A percentile compares a stretch with the other conserved stretches of the same genome.
phyloP scores from a whole-genome alignment of 2,888 invertebrate genomes.

The Eurytoma californica region DNA sequence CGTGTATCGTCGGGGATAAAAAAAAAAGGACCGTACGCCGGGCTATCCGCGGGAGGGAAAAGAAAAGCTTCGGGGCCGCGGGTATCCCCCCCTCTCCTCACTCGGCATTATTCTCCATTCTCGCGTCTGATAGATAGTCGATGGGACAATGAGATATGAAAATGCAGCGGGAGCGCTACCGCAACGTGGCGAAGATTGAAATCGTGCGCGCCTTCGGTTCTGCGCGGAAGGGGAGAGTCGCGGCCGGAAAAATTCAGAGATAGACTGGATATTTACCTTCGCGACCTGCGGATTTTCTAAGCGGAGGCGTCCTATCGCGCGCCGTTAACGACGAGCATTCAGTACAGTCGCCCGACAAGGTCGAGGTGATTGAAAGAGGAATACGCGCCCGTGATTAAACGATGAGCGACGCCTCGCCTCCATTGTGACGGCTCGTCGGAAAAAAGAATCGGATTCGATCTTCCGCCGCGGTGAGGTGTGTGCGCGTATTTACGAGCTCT shows the following conservation, averaged over 20 bases:
- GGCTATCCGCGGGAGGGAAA: slow-evolving; percentile 36
- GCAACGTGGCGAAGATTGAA: slow-evolving; percentile 47
- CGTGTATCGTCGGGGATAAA: neutral
- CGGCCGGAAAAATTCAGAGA: neutral
- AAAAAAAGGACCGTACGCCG: slow-evolving; percentile 24
- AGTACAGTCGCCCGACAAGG: slow-evolving; percentile 8
- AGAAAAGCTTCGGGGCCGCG: slow-evolving; percentile 43
- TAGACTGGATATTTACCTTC: too few species aligned
- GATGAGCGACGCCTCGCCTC: slow-evolving; percentile 7
- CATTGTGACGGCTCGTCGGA: neutral
- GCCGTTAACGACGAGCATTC: neutral
- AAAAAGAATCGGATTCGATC: neutral
- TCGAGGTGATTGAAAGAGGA: slow-evolving; percentile 9
- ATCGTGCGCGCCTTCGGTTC: slow-evolving; percentile 35
- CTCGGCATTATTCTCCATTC: slow-evolving; percentile 51
- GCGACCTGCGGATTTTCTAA: too few species aligned
- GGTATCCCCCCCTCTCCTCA: slow-evolving; percentile 27
- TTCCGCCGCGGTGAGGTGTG: too few species aligned
- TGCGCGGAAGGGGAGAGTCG: neutral
- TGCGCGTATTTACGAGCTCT: too few species aligned
- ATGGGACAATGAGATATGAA: slow-evolving; percentile 56
- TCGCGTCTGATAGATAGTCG: slow-evolving; percentile 53
- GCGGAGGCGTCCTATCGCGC: neutral
- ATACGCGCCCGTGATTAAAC: slow-evolving; percentile 10
- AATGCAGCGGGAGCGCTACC: slow-evolving; percentile 49